Evolutionary conservation across 1,140 invertebrate species (phyloP).

Genomic region (Epicauta chinensis): DNA sequence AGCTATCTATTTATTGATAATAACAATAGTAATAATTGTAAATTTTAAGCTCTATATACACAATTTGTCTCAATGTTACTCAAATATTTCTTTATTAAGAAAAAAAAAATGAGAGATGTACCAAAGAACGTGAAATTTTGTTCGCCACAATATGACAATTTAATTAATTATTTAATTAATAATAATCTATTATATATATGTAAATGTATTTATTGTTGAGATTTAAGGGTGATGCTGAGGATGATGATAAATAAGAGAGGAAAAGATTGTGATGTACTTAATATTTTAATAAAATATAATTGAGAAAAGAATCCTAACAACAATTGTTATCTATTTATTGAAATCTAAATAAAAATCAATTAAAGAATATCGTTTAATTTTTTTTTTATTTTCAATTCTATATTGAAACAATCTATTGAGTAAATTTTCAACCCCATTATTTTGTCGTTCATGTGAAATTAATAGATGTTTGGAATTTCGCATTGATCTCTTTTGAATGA

Average conservation of each 20-base stretch:
- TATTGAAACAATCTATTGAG: too few relatives aligned
- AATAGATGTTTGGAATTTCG: too few relatives aligned
- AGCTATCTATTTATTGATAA: too few relatives aligned
- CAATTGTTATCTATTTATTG: conserved; percentile 30
- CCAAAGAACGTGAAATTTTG: conserved; percentile 14
- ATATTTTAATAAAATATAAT: conserved; percentile 35
- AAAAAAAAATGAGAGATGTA: conserved; percentile 8
- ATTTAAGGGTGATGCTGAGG: background rate
- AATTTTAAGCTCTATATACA: background rate
- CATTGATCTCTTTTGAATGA: too few relatives aligned
- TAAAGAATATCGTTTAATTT: background rate
- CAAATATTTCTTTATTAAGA: conserved; percentile 1
- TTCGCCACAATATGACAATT: conserved; percentile 10
- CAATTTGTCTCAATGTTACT: conserved; percentile 5
- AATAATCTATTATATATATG: too few relatives aligned
- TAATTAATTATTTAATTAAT: conserved; percentile 1
- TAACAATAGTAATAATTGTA: background rate
- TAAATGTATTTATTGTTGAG: conserved; percentile 17
- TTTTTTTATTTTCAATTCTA: too few relatives aligned
- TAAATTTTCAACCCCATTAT: too few relatives aligned
- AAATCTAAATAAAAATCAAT: conserved; percentile 19
- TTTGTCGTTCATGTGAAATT: too few relatives aligned
- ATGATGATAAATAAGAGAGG: background rate
- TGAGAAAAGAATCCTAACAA: conserved; percentile 30
- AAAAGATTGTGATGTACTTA: conserved; percentile 34